A percentile compares a stretch with the other conserved stretches of the same genome.
Conservation (phyloP, 2,888 invertebrate species). For the Drosophila dives region DNA sequence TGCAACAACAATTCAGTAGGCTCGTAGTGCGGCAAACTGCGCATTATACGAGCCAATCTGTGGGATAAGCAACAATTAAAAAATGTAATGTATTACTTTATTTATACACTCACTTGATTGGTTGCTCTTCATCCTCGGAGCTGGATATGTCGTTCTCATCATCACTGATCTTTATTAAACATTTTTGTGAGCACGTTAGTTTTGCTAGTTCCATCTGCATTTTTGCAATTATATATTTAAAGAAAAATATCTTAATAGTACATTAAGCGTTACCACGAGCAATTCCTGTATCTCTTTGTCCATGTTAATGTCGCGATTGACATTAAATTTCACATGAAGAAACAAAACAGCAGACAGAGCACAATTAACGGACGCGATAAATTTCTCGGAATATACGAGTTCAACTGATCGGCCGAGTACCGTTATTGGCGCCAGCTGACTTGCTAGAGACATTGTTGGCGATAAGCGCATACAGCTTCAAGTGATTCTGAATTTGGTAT, state of each 20-base stretch:
- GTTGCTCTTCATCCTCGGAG: slow-evolving; percentile 10
- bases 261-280: slow-evolving; percentile 1
- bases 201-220: slow-evolving; percentile 23
- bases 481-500: not conserved
- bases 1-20: slow-evolving; percentile 37
- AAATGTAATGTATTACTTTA: too few relatives aligned
- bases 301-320: slow-evolving; percentile 4
- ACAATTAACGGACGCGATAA: not conserved
- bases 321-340: slow-evolving; percentile 3
- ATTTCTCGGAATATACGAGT: slow-evolving; percentile 3
- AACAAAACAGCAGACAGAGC: slow-evolving; percentile 2
- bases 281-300: not conserved
- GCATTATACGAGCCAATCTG: slow-evolving; percentile 34
- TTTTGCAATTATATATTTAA: not conserved
- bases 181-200: not conserved
- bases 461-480: slow-evolving; percentile 21
- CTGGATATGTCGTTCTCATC: slow-evolving; percentile 8
- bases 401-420: slow-evolving; percentile 18
- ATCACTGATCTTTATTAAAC: not conserved
- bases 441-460: not conserved
- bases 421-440: slow-evolving; percentile 43
- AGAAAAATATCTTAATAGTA: too few relatives aligned
- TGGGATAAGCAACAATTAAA: not conserved
- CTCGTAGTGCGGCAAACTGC: slow-evolving; percentile 24
- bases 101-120: slow-evolving; percentile 19